These are phyloP conservation scores for Liolophura sinensis DNA, from an alignment of 1,140 invertebrate genomes.

Conservation along the genomic window DNA sequence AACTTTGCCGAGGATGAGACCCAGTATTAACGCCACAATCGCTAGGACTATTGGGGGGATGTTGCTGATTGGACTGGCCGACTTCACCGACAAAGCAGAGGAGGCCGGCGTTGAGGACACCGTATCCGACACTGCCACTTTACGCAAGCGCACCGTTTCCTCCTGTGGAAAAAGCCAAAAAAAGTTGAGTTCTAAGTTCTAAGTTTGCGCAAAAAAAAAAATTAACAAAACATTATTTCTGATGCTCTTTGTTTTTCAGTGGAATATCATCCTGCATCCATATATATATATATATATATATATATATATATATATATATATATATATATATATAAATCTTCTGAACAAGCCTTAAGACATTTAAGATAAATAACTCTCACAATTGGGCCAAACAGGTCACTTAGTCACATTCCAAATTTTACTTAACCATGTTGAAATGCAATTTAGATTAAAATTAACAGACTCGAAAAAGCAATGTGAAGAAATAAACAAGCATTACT, in stretches of 20 bases:
- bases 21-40: constrained; percentile 58
- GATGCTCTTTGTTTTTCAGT: not conserved
- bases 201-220: constrained; percentile 4
- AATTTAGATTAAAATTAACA: no score
- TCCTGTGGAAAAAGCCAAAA: constrained; percentile 46
- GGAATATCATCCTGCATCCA: not conserved
- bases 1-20: constrained; percentile 61
- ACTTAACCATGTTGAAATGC: no score
- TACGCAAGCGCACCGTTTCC: constrained; percentile 63
- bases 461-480: no score
- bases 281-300: no score
- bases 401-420: no score
- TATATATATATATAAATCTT: no score
- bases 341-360: no score
- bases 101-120: constrained; percentile 56
- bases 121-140: constrained; percentile 66
- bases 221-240: not conserved
- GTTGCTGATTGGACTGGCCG: constrained; percentile 25
- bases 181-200: not conserved
- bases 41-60: constrained; percentile 56
- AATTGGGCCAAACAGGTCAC: no score
- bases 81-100: constrained; percentile 30
- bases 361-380: no score
- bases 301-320: no score
- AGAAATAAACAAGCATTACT: no score